A percentile compares a stretch with the other conserved stretches of the same genome.
Evolutionary conservation across 2,888 invertebrate genomes (phyloP).

Genomic region (Philhelius pedissequus): DNA sequence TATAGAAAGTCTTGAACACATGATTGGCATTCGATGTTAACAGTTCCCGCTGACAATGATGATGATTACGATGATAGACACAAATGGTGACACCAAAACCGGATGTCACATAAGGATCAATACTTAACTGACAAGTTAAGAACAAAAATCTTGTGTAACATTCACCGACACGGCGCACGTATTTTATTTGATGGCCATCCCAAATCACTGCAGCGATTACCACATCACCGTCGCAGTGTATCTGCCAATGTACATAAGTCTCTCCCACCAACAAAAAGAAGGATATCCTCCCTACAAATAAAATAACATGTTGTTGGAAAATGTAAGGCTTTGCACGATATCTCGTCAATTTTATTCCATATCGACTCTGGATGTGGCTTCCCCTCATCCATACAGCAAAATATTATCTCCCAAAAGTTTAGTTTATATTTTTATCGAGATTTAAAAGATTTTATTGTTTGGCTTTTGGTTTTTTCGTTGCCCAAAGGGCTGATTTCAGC

Average conservation of each 20-base stretch:
- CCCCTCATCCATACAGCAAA: neutral
- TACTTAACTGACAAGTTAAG: conserved; percentile 38
- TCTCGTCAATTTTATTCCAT: conserved; percentile 44
- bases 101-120: conserved; percentile 30
- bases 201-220: conserved; percentile 61
- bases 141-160: neutral
- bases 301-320: neutral
- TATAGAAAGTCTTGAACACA: neutral
- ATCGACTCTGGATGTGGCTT: neutral
- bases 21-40: conserved; percentile 39
- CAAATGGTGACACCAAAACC: conserved; percentile 30
- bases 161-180: conserved; percentile 13
- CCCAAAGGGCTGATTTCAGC: neutral
- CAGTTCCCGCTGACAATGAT: neutral
- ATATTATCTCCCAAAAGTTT: neutral
- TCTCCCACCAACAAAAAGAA: neutral
- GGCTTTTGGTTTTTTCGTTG: neutral
- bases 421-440: neutral
- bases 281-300: neutral
- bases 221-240: conserved; percentile 5
- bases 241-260: no score
- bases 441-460: conserved; percentile 20
- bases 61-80: conserved; percentile 51
- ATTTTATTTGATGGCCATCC: conserved; percentile 1
- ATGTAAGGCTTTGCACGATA: conserved; percentile 4